Conservation (phyloP, 1,140 invertebrate species). For the Nephotettix cincticeps region DNA sequence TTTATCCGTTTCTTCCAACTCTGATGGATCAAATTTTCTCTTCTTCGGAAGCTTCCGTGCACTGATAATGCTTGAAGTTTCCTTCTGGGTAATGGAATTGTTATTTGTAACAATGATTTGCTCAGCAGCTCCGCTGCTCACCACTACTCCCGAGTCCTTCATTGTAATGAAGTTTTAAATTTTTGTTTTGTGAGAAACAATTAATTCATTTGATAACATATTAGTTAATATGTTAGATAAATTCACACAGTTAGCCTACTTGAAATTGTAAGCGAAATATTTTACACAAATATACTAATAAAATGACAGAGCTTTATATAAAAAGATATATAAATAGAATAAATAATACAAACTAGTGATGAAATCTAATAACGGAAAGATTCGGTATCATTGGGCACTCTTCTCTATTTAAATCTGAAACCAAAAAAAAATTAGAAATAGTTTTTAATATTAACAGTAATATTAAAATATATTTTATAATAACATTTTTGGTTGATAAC, state of each 20-base stretch:
- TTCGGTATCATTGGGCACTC: no score
- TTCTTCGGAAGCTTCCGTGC: slow-evolving; percentile 79
- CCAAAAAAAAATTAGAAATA: no score
- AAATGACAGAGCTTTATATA: background rate
- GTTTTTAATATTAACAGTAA: no score
- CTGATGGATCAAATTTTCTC: slow-evolving; percentile 81
- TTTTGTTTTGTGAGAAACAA: background rate
- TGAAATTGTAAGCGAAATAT: background rate
- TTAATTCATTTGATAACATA: no score
- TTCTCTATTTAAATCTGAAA: no score
- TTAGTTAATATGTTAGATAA: no score
- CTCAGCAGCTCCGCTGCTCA: background rate
- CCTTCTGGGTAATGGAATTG: slow-evolving; percentile 30
- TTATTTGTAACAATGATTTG: slow-evolving; percentile 34
- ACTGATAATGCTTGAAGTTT: slow-evolving; percentile 34
- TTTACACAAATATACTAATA: background rate
- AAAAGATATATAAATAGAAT: background rate
- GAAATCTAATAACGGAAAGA: background rate
- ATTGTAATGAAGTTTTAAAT: background rate
- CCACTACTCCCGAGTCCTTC: slow-evolving; percentile 19
- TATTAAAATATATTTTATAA: no score
- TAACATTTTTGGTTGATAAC: no score
- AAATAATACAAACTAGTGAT: background rate
- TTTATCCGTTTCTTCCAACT: slow-evolving; percentile 64
- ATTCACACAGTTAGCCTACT: background rate